Conservation (phyloP, 2,888 invertebrate species). For the Escarpia spicata region DNA sequence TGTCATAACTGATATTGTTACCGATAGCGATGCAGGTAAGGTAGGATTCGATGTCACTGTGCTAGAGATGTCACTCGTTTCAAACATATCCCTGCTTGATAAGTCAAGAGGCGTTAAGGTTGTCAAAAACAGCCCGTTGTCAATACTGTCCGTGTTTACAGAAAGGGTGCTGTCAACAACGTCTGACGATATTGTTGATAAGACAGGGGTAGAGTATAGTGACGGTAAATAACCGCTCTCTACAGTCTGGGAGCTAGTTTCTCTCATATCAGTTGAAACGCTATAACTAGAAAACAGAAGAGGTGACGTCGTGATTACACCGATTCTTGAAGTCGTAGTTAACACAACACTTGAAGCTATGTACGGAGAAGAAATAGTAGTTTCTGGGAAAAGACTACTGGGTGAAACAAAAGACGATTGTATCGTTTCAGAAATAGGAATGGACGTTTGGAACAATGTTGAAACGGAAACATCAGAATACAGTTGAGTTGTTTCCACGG, state of each 20-base stretch:
- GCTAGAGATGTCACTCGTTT: not conserved
- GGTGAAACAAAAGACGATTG: not conserved
- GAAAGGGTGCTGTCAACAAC: not conserved
- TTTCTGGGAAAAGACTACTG: not conserved
- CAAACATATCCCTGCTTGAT: not conserved
- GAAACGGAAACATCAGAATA: not conserved
- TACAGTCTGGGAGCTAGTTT: not conserved
- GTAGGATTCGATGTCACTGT: not conserved
- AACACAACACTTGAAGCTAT: too few relatives aligned
- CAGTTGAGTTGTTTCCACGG: not conserved
- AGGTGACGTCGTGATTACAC: too few relatives aligned
- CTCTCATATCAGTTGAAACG: not conserved
- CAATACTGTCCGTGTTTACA: not conserved
- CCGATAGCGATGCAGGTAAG: not conserved
- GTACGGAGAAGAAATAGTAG: not conserved
- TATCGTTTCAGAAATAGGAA: not conserved
- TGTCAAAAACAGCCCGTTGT: not conserved
- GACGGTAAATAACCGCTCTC: not conserved
- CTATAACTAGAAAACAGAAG: too few relatives aligned
- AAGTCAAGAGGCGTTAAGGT: not conserved
- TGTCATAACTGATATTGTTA: not conserved
- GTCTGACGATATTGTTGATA: not conserved
- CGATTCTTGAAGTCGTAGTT: too few relatives aligned
- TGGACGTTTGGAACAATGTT: not conserved
- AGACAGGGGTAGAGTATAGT: not conserved